phyloP scores from a whole-genome alignment of 1,140 invertebrate genomes.

The Neuroterus valhalla region DNA sequence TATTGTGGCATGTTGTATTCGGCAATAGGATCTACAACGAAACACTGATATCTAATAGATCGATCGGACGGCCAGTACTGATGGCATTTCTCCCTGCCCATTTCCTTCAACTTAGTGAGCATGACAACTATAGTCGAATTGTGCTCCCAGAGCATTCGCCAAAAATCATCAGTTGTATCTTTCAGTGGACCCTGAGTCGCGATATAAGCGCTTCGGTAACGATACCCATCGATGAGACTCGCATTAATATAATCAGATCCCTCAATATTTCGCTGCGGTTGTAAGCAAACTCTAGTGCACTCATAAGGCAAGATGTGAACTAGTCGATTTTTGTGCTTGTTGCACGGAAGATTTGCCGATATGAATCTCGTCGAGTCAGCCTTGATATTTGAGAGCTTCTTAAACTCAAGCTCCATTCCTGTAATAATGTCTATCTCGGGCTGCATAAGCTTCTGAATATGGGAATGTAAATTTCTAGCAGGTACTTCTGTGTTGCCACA shows the following conservation, averaged over 20 bases:
- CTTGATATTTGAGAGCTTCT: conserved; percentile 96
- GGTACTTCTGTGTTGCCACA: conserved; percentile 96
- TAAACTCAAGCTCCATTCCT: conserved; percentile 99
- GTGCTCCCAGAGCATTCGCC: conserved; percentile 99
- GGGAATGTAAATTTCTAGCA: conserved; percentile 92
- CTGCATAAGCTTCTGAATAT: conserved; percentile 94
- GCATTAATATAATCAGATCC: conserved; percentile 99
- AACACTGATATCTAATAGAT: conserved; percentile 96
- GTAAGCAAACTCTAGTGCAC: conserved; percentile 93
- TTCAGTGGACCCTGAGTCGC: conserved; percentile 97
- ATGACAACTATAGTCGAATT: conserved; percentile 99
- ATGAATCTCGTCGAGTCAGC: conserved; percentile 95
- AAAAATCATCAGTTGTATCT: conserved; percentile 98
- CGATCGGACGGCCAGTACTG: conserved; percentile 99
- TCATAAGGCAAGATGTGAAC: conserved; percentile 99
- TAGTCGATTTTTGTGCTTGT: conserved; percentile 98
- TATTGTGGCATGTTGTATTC: conserved; percentile 99
- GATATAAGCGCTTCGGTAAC: conserved; percentile 95
- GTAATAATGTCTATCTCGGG: conserved; percentile 89
- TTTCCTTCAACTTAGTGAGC: conserved; percentile 97
- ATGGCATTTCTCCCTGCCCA: conserved; percentile 98
- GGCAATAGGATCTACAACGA: conserved; percentile 98
- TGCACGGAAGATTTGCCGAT: conserved; percentile 95
- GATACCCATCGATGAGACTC: conserved; percentile 96
- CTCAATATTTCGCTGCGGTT: conserved; percentile 92